These are phyloP conservation scores for Ectropis crepuscularia DNA, from an alignment of 2,888 invertebrate genomes.

Conservation along the genomic window DNA sequence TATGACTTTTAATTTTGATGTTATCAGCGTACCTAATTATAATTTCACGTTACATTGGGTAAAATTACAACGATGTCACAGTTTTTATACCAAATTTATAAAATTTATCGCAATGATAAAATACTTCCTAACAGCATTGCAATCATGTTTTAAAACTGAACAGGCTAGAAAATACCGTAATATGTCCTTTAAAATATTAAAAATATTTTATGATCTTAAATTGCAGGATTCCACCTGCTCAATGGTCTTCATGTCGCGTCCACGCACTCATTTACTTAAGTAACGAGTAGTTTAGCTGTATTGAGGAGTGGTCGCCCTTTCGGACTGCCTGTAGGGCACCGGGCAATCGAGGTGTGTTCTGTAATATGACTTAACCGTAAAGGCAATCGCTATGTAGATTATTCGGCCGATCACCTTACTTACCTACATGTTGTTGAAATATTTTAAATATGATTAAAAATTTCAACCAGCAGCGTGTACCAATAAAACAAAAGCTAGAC, in stretches of 20 bases:
- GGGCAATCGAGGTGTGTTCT: conserved; percentile 30
- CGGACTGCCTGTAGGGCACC: conserved; percentile 16
- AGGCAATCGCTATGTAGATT: conserved; percentile 38
- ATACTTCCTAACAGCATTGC: no score
- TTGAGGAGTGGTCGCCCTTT: conserved; percentile 31
- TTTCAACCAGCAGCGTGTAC: no score
- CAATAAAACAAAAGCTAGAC: no score
- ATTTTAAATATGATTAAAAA: background rate
- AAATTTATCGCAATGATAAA: no score
- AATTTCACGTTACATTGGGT: no score
- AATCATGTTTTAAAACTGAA: no score
- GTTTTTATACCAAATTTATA: no score
- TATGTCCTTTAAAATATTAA: background rate
- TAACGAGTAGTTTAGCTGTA: conserved; percentile 5
- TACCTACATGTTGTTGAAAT: conserved; percentile 11
- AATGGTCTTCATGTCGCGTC: conserved; percentile 4
- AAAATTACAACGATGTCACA: no score
- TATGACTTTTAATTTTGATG: no score
- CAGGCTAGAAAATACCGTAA: no score
- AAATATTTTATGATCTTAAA: conserved; percentile 1
- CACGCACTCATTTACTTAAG: conserved; percentile 9
- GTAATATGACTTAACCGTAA: conserved; percentile 28
- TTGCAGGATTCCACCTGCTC: conserved; percentile 5
- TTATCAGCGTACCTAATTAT: no score
- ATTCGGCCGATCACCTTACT: conserved; percentile 46